Conservation (phyloP, 1,140 invertebrate genomes). For the Trichonephila clavipes region DNA sequence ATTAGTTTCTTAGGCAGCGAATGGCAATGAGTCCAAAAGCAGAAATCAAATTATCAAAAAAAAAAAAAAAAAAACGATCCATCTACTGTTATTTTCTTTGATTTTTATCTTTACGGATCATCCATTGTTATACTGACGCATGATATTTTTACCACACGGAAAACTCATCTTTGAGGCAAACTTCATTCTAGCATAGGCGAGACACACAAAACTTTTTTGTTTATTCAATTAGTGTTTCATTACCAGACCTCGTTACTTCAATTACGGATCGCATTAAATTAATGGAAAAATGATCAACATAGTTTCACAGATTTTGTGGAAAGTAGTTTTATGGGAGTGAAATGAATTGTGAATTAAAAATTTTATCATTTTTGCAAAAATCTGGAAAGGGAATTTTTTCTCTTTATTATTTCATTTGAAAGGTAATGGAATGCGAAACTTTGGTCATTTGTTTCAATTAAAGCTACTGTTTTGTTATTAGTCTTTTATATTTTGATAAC, state of each 20-base stretch:
- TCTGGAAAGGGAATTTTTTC: background rate
- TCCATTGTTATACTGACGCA: background rate
- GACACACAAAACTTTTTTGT: slow-evolving; percentile 26
- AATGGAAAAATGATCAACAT: background rate
- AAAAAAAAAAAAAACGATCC: background rate
- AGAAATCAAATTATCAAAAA: slow-evolving; percentile 9
- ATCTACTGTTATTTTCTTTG: background rate
- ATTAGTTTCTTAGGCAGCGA: background rate
- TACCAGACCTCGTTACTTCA: slow-evolving; percentile 58
- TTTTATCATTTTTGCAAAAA: background rate
- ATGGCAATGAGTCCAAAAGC: background rate
- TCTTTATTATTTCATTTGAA: background rate
- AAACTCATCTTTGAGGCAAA: slow-evolving; percentile 21
- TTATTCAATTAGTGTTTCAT: slow-evolving; percentile 67
- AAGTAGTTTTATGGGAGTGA: background rate
- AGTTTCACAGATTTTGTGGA: background rate
- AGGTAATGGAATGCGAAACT: background rate
- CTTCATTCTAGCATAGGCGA: background rate
- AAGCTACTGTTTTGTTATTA: background rate
- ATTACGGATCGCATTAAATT: slow-evolving; percentile 60
- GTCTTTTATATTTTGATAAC: background rate
- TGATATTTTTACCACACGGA: slow-evolving; percentile 2
- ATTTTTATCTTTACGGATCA: slow-evolving; percentile 15
- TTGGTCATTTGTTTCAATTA: background rate
- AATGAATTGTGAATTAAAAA: background rate